Conservation (phyloP, 2,888 invertebrate genomes). For the Nematopogon swammerdamellus region DNA sequence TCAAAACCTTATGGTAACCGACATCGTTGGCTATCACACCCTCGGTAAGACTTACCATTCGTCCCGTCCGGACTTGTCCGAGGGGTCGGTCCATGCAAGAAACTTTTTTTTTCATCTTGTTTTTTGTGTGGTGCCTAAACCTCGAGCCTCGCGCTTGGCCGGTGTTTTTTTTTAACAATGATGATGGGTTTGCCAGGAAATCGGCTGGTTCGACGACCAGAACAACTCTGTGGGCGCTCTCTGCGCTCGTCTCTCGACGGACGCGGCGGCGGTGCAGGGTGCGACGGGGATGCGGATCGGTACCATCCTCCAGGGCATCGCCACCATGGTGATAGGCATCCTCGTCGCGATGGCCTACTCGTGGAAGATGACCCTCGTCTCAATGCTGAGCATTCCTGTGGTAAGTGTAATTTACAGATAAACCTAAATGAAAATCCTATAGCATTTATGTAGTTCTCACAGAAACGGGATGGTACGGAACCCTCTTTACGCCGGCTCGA, state of each 20-base stretch:
- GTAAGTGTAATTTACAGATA: slow-evolving; percentile 40
- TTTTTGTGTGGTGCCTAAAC: too few species aligned
- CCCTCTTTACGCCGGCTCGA: too few species aligned
- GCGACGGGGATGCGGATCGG: slow-evolving; percentile 63
- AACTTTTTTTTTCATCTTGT: too few species aligned
- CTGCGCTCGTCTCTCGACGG: slow-evolving; percentile 59
- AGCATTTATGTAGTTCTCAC: slow-evolving; percentile 15
- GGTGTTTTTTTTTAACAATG: too few species aligned
- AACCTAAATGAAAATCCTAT: too few species aligned
- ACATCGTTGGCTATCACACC: too few species aligned
- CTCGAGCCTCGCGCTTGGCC: too few species aligned
- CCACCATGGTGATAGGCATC: slow-evolving; percentile 57
- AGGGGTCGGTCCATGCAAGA: too few species aligned
- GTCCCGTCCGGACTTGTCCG: too few species aligned
- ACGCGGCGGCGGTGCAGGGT: slow-evolving; percentile 63
- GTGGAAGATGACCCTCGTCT: slow-evolving; percentile 64
- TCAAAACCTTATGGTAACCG: too few species aligned
- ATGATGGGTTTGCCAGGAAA: slow-evolving; percentile 52
- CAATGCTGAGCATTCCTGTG: slow-evolving; percentile 55
- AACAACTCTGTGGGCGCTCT: slow-evolving; percentile 60
- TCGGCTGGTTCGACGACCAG: slow-evolving; percentile 62
- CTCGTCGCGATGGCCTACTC: slow-evolving; percentile 52
- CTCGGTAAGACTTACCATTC: too few species aligned
- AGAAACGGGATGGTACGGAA: too few species aligned
- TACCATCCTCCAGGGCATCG: slow-evolving; percentile 56